These are phyloP conservation scores for Cherax destructor DNA, from an alignment of 1,140 invertebrate species.

Conservation along the genomic window DNA sequence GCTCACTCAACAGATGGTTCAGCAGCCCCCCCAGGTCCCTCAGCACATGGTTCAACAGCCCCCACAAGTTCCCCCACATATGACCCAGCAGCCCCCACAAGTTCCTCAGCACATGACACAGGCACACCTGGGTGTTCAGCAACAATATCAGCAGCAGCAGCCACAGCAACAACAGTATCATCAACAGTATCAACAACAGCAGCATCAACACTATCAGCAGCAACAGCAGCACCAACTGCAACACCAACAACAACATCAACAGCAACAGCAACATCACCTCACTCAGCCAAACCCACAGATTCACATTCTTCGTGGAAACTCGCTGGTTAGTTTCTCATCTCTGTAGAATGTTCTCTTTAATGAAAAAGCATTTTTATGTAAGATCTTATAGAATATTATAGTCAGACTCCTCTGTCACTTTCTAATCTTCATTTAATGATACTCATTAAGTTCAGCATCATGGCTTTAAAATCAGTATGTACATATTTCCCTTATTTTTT, in stretches of 20 bases:
- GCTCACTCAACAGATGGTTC: neutral
- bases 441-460: too few relatives aligned
- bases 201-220: constrained; percentile 22
- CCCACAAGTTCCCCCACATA: neutral
- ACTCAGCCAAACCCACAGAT: constrained; percentile 62
- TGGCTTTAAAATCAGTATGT: too few relatives aligned
- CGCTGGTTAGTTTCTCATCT: constrained; percentile 29
- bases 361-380: too few relatives aligned
- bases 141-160: constrained; percentile 21
- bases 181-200: constrained; percentile 34
- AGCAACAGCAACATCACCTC: constrained; percentile 19
- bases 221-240: constrained; percentile 8
- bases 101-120: neutral
- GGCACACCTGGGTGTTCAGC: neutral
- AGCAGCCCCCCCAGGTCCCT: neutral
- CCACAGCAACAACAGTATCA: constrained; percentile 46
- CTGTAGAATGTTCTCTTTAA: too few relatives aligned
- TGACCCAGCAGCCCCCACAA: constrained; percentile 33
- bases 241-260: constrained; percentile 5
- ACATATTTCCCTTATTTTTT: too few relatives aligned
- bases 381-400: too few relatives aligned
- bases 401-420: too few relatives aligned
- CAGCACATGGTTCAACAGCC: constrained; percentile 18
- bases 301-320: constrained; percentile 57
- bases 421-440: too few relatives aligned